phyloP scores from a whole-genome alignment of 2,888 invertebrate species.

The Orgyia antiqua region DNA sequence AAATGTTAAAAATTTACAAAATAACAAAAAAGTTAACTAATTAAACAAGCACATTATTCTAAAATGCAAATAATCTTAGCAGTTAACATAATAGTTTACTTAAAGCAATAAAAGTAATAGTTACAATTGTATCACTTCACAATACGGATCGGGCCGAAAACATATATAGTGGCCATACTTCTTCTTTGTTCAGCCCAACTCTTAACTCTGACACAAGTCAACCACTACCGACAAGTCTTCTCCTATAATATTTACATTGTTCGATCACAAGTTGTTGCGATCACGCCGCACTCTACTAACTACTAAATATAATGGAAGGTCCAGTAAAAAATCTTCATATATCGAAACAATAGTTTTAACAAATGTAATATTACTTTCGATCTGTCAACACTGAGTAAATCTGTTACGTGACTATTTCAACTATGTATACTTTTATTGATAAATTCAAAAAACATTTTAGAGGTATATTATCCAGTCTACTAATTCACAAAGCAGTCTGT shows the following conservation, averaged over 20 bases:
- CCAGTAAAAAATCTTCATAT: slow-evolving; percentile 56
- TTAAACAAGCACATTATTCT: slow-evolving; percentile 66
- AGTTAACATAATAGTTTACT: slow-evolving; percentile 60
- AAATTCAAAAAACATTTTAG: slow-evolving; percentile 60
- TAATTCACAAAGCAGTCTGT: slow-evolving; percentile 73
- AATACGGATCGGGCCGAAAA: slow-evolving; percentile 73
- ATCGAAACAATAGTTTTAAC: slow-evolving; percentile 40
- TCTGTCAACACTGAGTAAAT: slow-evolving; percentile 50
- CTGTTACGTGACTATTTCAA: slow-evolving; percentile 54
- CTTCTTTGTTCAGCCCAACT: slow-evolving; percentile 49
- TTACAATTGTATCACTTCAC: slow-evolving; percentile 52
- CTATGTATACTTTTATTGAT: slow-evolving; percentile 51
- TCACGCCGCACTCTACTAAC: too few relatives aligned
- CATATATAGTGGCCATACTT: slow-evolving; percentile 74
- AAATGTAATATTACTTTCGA: slow-evolving; percentile 45
- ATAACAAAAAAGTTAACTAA: slow-evolving; percentile 64
- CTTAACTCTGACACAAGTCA: slow-evolving; percentile 21
- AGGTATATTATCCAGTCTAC: slow-evolving; percentile 69
- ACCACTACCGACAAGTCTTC: slow-evolving; percentile 29
- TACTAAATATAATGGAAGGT: slow-evolving; percentile 40
- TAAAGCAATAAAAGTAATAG: slow-evolving; percentile 47
- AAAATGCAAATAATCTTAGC: slow-evolving; percentile 53
- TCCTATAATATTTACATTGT: slow-evolving; percentile 49
- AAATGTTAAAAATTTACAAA: slow-evolving; percentile 69
- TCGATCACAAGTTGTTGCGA: slow-evolving; percentile 38